Base-by-base conservation (phyloP, 2,113 vertebrate species). In the Jaculus jaculus region DNA sequence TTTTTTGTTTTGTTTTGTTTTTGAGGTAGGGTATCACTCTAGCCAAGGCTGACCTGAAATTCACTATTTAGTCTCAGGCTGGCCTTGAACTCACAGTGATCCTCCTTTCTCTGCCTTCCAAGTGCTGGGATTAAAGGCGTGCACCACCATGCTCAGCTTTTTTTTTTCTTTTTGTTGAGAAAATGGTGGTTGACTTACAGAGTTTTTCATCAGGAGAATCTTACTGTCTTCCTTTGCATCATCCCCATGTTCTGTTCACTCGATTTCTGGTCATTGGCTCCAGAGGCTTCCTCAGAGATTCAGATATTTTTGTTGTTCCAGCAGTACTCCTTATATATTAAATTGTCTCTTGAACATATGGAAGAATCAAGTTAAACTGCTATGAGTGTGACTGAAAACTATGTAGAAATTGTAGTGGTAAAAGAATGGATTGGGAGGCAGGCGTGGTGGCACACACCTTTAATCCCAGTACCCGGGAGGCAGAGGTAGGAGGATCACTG, bases 351-450 rank as follows among this genome's bases (percentile, higher is more conserved):
- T n/a, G 77, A n/a, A 84, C 37, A 51, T 90, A 18, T n/a, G 47
- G 78, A 79, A 84, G 54, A 86, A 77, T 4, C 65, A 61, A 65
- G 78, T 61, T 92, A 58, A 10, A 82, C 1, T 78, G 18, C 92
- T 17, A 83, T 87, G 61, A 71, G 85, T 83, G 7, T 87, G 34
- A 93, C 37, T 80, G 71, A 82, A 94, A 92, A 79, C 90, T 60
- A 68, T 78, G 68, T 91, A 78, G 74, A 73, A 77, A 87, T 47
- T 89, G 10, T 69, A 34, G 13, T 68, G 42, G 87, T 75, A 71
- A 39, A 80, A 80, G 71, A 90, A 87, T 17, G 42, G 15, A 5
- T 23, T 88, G 28, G 21, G n/a, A n/a, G n/a, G n/a, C n/a, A n/a
- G n/a, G n/a, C n/a, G n/a, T n/a, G n/a, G n/a, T n/a, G n/a, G n/a